Conservation (phyloP, 2,888 invertebrate species). For the Folsomia manolachei region DNA sequence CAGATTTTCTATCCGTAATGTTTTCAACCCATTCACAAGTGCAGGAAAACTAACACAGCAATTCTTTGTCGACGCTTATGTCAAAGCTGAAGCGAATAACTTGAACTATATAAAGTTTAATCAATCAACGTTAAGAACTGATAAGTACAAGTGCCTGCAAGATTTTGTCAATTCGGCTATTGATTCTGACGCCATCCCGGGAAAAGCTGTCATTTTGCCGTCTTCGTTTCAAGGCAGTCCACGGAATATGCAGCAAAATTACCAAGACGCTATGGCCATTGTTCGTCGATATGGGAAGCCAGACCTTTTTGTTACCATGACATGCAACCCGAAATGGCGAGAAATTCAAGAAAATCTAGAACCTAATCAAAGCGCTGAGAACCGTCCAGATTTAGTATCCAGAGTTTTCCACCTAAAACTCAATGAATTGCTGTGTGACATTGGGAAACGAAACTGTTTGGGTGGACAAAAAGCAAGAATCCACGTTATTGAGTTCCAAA, state of each 20-base stretch:
- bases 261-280: conserved; percentile 56
- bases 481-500: conserved; percentile 52
- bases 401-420: conserved; percentile 52
- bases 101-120: conserved; percentile 47
- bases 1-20: conserved; percentile 27
- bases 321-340: conserved; percentile 55
- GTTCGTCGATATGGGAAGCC: conserved; percentile 55
- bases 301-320: conserved; percentile 56
- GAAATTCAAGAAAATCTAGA: conserved; percentile 53
- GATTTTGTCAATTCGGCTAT: conserved; percentile 22
- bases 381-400: conserved; percentile 54
- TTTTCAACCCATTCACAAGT: conserved; percentile 49
- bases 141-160: conserved; percentile 48
- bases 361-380: conserved; percentile 32
- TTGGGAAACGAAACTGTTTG: conserved; percentile 40
- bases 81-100: conserved; percentile 50
- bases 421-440: conserved; percentile 47
- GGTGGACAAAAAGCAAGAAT: conserved; percentile 34
- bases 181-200: background rate
- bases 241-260: conserved; percentile 53
- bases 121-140: conserved; percentile 49
- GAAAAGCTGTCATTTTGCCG: conserved; percentile 51
- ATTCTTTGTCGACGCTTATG: conserved; percentile 51
- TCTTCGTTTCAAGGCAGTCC: conserved; percentile 53
- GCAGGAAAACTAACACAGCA: conserved; percentile 51